phyloP scores from a whole-genome alignment of 1,140 invertebrate species.

The Caerostris darwini region DNA sequence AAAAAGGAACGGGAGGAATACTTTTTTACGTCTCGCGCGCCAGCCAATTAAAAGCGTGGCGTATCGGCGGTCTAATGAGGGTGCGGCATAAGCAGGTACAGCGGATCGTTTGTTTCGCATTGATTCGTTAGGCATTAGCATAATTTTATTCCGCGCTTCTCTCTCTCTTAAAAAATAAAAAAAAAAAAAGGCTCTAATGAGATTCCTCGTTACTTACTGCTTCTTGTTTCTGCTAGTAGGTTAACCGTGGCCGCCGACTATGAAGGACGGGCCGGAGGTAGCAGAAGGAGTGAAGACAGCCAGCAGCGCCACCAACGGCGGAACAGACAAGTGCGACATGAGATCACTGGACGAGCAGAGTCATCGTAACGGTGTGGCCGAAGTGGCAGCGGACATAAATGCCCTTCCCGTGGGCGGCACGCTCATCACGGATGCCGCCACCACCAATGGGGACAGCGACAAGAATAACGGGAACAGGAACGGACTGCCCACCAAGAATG shows the following conservation, averaged over 20 bases:
- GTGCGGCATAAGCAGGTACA: constrained; percentile 77
- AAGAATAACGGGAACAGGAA: constrained; percentile 23
- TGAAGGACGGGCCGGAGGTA: constrained; percentile 76
- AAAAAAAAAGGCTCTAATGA: constrained; percentile 73
- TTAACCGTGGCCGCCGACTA: constrained; percentile 75
- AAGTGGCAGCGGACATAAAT: constrained; percentile 50
- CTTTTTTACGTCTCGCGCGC: constrained; percentile 65
- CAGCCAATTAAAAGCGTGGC: constrained; percentile 76
- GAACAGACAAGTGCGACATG: constrained; percentile 56
- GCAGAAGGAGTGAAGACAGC: constrained; percentile 74
- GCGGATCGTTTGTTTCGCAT: constrained; percentile 77
- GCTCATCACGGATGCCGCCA: neutral
- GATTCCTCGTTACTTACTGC: constrained; percentile 73
- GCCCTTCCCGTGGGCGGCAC: constrained; percentile 54
- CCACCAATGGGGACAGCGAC: constrained; percentile 40
- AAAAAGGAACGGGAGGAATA: constrained; percentile 32
- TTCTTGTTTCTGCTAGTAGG: constrained; percentile 66
- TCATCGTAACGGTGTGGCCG: constrained; percentile 50
- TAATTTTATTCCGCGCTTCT: constrained; percentile 75
- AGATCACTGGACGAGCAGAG: constrained; percentile 64
- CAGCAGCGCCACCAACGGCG: constrained; percentile 74
- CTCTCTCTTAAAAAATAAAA: constrained; percentile 60
- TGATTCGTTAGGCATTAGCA: constrained; percentile 77
- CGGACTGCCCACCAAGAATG: constrained; percentile 50
- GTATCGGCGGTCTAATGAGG: constrained; percentile 73